Evolutionary conservation across 2,888 invertebrate species (phyloP).

Genomic region (Julus scanicus): DNA sequence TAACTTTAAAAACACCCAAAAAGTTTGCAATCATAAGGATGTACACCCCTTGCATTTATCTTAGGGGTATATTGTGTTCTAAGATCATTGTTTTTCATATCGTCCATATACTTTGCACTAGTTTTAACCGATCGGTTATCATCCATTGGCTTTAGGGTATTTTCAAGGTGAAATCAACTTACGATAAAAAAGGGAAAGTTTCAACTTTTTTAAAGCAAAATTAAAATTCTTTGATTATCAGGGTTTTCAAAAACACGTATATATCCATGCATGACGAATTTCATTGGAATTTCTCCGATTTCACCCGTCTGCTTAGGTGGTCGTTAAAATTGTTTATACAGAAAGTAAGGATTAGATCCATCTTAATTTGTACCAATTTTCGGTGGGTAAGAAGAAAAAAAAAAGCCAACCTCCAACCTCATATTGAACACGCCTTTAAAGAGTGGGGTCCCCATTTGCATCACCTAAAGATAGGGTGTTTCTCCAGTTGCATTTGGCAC

Average conservation of each 20-base stretch:
- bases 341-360: background rate
- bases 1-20: no score
- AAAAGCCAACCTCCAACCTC: background rate
- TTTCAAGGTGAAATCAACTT: background rate
- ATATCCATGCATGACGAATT: background rate
- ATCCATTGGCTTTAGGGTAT: background rate
- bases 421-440: background rate
- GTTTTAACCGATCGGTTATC: background rate
- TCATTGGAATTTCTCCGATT: background rate
- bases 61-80: background rate
- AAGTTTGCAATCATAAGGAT: no score
- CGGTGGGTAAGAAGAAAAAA: background rate
- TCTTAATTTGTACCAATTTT: slow-evolving; percentile 19
- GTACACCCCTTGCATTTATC: no score
- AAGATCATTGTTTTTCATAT: background rate
- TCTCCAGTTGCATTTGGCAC: slow-evolving; percentile 6
- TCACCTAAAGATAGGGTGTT: slow-evolving; percentile 19
- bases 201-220: background rate
- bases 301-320: background rate
- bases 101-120: background rate
- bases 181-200: background rate
- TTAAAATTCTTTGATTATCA: slow-evolving; percentile 11
- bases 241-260: background rate
- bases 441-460: background rate
- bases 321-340: slow-evolving; percentile 11